Evolutionary conservation across 2,888 invertebrate species (phyloP).

Genomic region (Erynnis tages): DNA sequence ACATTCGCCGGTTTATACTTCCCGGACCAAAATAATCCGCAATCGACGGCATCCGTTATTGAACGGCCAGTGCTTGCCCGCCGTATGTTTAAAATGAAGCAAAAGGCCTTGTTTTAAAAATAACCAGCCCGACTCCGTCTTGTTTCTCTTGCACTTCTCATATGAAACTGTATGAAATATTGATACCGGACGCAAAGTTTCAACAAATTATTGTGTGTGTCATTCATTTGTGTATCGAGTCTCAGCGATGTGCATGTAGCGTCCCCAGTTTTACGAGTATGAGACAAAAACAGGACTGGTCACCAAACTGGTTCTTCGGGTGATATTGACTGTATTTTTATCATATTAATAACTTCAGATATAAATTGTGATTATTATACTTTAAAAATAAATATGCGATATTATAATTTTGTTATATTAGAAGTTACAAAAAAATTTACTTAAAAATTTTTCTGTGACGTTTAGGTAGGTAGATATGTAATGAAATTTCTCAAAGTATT

Average conservation of each 20-base stretch:
- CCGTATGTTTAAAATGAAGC: constrained; percentile 37
- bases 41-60: constrained; percentile 72
- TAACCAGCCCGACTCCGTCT: constrained; percentile 18
- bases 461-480: too few species aligned
- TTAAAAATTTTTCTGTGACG: too few species aligned
- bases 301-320: background rate
- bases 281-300: constrained; percentile 1
- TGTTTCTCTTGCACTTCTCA: constrained; percentile 9
- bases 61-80: constrained; percentile 45
- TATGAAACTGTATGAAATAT: constrained; percentile 22
- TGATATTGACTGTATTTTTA: background rate
- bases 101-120: constrained; percentile 27
- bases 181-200: constrained; percentile 20
- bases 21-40: constrained; percentile 75
- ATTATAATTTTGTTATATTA: too few species aligned
- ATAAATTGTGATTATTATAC: too few species aligned
- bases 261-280: background rate
- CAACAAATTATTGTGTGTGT: constrained; percentile 16
- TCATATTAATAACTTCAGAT: too few species aligned
- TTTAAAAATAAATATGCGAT: too few species aligned
- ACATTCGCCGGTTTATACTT: constrained; percentile 63
- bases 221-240: constrained; percentile 19
- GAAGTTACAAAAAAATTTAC: too few species aligned
- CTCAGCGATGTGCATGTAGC: background rate
- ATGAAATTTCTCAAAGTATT: too few species aligned